Conservation (phyloP, 53 echinoderm and acorn worm genomes). For the Echinarachnius parma region DNA sequence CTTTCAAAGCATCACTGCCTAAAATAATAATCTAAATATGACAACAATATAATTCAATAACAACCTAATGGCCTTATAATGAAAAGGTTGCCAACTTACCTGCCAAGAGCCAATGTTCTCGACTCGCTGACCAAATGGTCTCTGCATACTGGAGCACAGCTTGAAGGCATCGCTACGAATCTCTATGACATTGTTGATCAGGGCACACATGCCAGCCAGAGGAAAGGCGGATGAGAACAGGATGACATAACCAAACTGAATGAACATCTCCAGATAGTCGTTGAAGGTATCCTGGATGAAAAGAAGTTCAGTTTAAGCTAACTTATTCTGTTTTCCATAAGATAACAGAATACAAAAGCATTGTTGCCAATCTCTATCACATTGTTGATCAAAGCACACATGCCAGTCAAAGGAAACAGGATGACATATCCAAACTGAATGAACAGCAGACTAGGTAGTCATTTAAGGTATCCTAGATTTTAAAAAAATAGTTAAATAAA, state of each 20-base stretch:
- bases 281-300: constrained; percentile 92
- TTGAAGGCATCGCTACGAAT: constrained; percentile 98
- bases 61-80: no score
- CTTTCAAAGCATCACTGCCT: constrained; percentile 98
- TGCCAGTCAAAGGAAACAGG: constrained; percentile 89
- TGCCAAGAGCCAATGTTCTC: constrained; percentile 97
- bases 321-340: no score
- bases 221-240: constrained; percentile 98
- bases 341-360: no score
- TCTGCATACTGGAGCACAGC: constrained; percentile 79
- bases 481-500: no score
- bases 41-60: no score
- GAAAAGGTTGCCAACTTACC: constrained; percentile 57
- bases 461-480: constrained; percentile 97
- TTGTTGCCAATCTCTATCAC: constrained; percentile 89
- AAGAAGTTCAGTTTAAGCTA: no score
- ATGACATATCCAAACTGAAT: constrained; percentile 99
- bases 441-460: constrained; percentile 98
- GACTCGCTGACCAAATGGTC: constrained; percentile 89
- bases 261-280: constrained; percentile 97
- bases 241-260: constrained; percentile 98
- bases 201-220: constrained; percentile 82
- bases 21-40: no score
- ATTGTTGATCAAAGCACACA: constrained; percentile 85
- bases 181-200: constrained; percentile 84